Conservation (phyloP, 2,888 invertebrate genomes). For the Camponotus fellah region DNA sequence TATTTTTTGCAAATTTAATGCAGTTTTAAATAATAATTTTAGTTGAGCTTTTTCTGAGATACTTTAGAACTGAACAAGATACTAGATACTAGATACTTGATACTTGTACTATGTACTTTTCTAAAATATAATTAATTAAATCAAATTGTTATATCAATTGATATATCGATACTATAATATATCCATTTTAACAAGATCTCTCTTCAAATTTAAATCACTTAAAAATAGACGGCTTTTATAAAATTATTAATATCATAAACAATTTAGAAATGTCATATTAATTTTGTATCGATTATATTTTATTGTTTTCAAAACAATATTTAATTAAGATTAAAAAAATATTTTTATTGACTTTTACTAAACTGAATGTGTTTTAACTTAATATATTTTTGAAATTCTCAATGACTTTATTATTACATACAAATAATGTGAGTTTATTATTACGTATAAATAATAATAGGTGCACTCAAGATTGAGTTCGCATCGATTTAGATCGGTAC, state of each 20-base stretch:
- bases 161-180: not conserved
- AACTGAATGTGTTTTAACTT: not conserved
- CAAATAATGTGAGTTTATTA: not conserved
- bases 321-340: not conserved
- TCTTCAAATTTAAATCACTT: not conserved
- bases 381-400: not conserved
- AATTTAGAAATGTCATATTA: not conserved
- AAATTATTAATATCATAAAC: not conserved
- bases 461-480: constrained; percentile 21
- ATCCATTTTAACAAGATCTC: constrained; percentile 1
- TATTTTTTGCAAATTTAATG: not conserved
- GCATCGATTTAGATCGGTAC: not conserved
- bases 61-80: not conserved
- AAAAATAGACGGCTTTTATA: not conserved
- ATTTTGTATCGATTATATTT: constrained; percentile 3
- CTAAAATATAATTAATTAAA: not conserved
- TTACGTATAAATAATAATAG: not conserved
- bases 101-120: not conserved
- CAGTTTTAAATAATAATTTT: not conserved
- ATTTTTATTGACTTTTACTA: not conserved
- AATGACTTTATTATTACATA: not conserved
- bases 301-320: not conserved
- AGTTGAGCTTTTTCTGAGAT: not conserved
- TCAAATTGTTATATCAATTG: not conserved
- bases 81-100: too few relatives aligned